Evolutionary conservation across 2,797 vertebrate genomes (phyloP).

Genomic region (Micromesistius poutassou): DNA sequence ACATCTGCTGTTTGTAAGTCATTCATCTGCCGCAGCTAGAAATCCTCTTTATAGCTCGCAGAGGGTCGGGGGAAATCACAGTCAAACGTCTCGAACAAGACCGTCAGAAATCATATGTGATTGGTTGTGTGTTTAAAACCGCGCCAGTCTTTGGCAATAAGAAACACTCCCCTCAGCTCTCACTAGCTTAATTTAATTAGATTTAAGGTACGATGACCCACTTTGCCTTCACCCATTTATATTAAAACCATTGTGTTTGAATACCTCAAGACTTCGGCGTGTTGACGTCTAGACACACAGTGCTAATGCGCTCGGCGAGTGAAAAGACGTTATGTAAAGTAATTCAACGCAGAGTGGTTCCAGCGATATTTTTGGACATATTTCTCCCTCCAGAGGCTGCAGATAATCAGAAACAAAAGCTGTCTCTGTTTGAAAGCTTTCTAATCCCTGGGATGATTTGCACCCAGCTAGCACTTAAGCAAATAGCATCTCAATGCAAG

Average conservation of each 20-base stretch:
- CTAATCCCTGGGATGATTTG: conserved; percentile 12
- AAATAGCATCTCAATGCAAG: neutral
- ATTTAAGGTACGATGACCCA: neutral
- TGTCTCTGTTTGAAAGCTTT: conserved; percentile 26
- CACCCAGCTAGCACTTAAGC: neutral
- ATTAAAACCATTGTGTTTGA: neutral
- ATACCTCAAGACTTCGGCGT: neutral
- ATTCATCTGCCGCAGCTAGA: neutral
- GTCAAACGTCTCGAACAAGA: neutral
- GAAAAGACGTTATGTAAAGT: neutral
- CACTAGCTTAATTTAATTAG: neutral
- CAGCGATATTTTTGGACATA: conserved; percentile 10
- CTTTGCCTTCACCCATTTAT: neutral
- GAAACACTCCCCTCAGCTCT: neutral
- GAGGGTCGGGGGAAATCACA: neutral
- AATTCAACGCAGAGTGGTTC: neutral
- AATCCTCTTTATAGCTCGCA: too few relatives aligned
- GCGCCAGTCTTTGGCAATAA: neutral
- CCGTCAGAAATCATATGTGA: neutral
- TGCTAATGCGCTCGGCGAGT: neutral
- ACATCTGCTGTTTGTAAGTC: neutral
- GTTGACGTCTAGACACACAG: neutral
- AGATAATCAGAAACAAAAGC: conserved; percentile 3
- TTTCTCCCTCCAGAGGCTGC: conserved; percentile 4
- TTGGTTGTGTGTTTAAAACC: neutral